Conservation (phyloP, 2,888 invertebrate species). For the Glomeris marginata region DNA sequence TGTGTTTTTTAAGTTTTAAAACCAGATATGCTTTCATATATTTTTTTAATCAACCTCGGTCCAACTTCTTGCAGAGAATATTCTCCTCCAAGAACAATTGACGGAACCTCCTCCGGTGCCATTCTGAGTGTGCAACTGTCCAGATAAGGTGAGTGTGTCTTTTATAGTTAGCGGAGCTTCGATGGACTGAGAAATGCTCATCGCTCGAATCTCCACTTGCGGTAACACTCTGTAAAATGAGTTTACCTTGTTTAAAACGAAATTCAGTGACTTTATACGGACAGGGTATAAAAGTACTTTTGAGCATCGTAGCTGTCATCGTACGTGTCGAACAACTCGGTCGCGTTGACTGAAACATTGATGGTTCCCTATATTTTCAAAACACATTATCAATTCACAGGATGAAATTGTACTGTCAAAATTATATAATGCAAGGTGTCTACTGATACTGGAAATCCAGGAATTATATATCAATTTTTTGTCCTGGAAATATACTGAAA, state of each 20-base stretch:
- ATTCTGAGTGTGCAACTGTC: slow-evolving; percentile 47
- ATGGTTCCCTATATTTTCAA: slow-evolving; percentile 47
- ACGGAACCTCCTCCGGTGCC: slow-evolving; percentile 68
- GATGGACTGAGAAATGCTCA: slow-evolving; percentile 82
- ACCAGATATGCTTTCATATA: not conserved
- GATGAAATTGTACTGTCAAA: no score
- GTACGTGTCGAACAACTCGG: slow-evolving; percentile 76
- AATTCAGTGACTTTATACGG: not conserved
- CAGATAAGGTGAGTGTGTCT: slow-evolving; percentile 66
- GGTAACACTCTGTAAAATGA: slow-evolving; percentile 37
- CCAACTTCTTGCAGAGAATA: slow-evolving; percentile 73
- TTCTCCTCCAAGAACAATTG: slow-evolving; percentile 55
- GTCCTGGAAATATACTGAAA: no score
- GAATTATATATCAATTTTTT: no score
- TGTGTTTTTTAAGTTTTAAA: not conserved
- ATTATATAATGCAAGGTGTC: no score
- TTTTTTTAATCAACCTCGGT: slow-evolving; percentile 43
- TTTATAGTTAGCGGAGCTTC: slow-evolving; percentile 77
- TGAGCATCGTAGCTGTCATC: slow-evolving; percentile 40
- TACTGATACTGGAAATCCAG: no score
- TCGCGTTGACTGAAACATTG: slow-evolving; percentile 76
- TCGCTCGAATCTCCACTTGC: slow-evolving; percentile 74
- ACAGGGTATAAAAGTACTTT: slow-evolving; percentile 12
- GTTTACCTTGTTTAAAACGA: not conserved
- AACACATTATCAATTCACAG: no score